These are phyloP conservation scores for Lipophrys pholis DNA, from an alignment of 2,113 vertebrate genomes.

Conservation along the genomic window DNA sequence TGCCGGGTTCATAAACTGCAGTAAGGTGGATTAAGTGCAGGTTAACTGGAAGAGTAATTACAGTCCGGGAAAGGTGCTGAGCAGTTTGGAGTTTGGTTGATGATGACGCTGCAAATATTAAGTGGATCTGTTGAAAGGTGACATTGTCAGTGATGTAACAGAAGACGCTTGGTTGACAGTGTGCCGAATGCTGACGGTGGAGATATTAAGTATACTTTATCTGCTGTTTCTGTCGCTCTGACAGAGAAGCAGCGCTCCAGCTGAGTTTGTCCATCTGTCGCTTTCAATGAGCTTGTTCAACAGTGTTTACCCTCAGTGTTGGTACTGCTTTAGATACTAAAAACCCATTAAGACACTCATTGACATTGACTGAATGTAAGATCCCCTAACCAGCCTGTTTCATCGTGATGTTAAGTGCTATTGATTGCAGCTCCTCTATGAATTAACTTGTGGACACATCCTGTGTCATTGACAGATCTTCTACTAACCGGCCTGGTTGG, in stretches of 20 bases:
- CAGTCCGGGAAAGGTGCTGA: conserved; percentile 55
- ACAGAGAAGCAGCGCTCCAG: conserved; percentile 25
- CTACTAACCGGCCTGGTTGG: conserved; percentile 96
- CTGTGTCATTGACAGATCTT: conserved; percentile 26
- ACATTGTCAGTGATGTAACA: conserved; percentile 64
- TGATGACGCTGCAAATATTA: conserved; percentile 68
- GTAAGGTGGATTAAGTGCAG: conserved; percentile 67
- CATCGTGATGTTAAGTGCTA: conserved; percentile 66
- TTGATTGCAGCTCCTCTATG: conserved; percentile 62
- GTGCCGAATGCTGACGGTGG: conserved; percentile 52
- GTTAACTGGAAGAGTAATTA: conserved; percentile 68
- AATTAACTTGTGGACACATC: conserved; percentile 57
- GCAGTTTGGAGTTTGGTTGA: conserved; percentile 40
- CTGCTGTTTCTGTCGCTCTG: conserved; percentile 9
- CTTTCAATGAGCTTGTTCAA: conserved; percentile 37
- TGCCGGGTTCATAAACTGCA: conserved; percentile 68
- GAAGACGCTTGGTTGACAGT: conserved; percentile 47
- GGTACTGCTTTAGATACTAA: conserved; percentile 27
- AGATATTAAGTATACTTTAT: conserved; percentile 24
- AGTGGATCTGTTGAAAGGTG: conserved; percentile 61
- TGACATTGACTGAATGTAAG: conserved; percentile 57
- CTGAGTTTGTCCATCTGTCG: conserved; percentile 26
- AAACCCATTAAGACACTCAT: conserved; percentile 55
- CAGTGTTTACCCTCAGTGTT: conserved; percentile 38
- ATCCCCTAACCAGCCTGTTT: conserved; percentile 48